A percentile compares a stretch with the other conserved stretches of the same genome.
phyloP scores from a whole-genome alignment of 2,113 vertebrate species.

The Trogon surrucura region DNA sequence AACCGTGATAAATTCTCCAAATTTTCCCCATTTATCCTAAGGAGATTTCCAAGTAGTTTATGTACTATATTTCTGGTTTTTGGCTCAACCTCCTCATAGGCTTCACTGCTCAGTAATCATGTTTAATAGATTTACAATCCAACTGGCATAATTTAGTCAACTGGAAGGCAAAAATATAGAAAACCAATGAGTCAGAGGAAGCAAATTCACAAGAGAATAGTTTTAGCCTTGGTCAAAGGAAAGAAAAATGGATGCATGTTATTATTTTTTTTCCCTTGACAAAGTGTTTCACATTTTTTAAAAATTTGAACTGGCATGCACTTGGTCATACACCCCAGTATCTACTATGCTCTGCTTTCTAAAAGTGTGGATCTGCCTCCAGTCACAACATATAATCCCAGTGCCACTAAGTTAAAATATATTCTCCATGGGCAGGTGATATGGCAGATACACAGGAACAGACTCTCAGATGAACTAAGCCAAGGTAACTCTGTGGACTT shows the following conservation, averaged over 20 bases:
- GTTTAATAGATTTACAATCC: conserved; percentile 21
- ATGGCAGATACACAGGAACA: background rate
- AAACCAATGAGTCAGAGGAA: conserved; percentile 4
- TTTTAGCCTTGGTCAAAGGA: background rate
- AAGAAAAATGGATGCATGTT: background rate
- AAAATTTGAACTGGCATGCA: background rate
- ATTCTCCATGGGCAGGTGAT: background rate
- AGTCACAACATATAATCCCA: background rate
- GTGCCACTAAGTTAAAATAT: background rate
- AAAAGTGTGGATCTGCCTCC: background rate
- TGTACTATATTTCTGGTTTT: background rate
- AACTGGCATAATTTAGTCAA: conserved; percentile 8
- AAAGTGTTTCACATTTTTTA: background rate
- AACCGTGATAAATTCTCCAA: background rate
- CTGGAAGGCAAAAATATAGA: background rate
- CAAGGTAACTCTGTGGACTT: background rate
- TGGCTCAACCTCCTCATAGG: background rate
- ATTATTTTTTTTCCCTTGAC: background rate
- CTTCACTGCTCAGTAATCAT: background rate
- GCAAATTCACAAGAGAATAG: background rate
- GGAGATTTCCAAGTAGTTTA: background rate
- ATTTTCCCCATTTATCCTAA: background rate
- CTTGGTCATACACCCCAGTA: background rate
- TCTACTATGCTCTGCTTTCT: background rate
- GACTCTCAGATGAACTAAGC: background rate